Conservation (phyloP, 2,888 invertebrate genomes). For the Laspeyria flexula region DNA sequence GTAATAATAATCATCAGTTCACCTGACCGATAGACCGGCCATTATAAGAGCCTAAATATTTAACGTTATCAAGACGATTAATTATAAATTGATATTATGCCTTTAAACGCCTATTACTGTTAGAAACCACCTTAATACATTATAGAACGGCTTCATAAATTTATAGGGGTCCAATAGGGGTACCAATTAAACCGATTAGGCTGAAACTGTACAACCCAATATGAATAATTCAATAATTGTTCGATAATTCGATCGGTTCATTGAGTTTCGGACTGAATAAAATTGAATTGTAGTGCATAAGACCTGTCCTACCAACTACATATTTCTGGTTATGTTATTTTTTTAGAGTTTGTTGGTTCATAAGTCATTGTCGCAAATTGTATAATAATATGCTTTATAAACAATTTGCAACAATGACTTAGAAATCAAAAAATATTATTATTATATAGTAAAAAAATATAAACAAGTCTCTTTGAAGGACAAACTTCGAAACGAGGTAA, state of each 20-base stretch:
- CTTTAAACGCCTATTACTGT: slow-evolving; percentile 35
- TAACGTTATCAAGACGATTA: slow-evolving; percentile 5
- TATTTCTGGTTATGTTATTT: no score
- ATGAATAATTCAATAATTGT: slow-evolving; percentile 53
- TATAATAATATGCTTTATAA: no score
- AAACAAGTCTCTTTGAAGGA: no score
- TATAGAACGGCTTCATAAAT: slow-evolving; percentile 48
- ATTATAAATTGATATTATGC: slow-evolving; percentile 38
- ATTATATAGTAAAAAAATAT: no score
- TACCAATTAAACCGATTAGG: slow-evolving; percentile 50
- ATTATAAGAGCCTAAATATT: slow-evolving; percentile 7
- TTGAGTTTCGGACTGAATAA: slow-evolving; percentile 12
- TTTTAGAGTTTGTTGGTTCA: no score
- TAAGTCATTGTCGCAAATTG: no score
- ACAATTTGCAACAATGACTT: no score
- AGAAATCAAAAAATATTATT: no score
- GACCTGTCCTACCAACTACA: no score
- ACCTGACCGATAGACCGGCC: not conserved
- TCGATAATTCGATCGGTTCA: slow-evolving; percentile 41
- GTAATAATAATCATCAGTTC: no score
- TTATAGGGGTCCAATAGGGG: slow-evolving; percentile 41
- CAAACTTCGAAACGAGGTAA: no score
- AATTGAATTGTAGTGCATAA: no score
- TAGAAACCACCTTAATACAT: slow-evolving; percentile 38
- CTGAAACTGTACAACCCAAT: slow-evolving; percentile 31